These are phyloP conservation scores for Onychomys arenicola DNA, from an alignment of 2,797 vertebrate species.

Conservation along the genomic window DNA sequence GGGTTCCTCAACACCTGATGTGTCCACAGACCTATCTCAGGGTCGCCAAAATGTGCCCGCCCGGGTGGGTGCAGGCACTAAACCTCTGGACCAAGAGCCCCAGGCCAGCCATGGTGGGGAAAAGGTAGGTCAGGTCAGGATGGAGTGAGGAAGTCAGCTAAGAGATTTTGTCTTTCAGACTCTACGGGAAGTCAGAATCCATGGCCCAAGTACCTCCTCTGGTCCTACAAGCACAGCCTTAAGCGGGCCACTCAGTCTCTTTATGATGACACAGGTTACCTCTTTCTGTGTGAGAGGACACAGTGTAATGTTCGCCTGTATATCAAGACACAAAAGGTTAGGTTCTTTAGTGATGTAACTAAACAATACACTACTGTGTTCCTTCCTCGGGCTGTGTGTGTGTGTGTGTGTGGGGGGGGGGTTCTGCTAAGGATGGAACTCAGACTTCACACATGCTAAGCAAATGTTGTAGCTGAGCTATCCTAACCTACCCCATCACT, in stretches of 20 bases:
- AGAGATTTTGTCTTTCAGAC: conserved; percentile 41
- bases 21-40: neutral
- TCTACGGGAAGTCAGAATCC: neutral
- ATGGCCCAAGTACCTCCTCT: neutral
- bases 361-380: conserved; percentile 6
- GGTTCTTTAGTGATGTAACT: neutral
- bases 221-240: neutral
- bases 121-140: neutral
- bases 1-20: neutral
- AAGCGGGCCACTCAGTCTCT: neutral
- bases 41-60: neutral
- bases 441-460: neutral
- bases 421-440: neutral
- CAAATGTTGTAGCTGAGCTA: neutral
- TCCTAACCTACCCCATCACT: neutral
- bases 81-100: conserved; percentile 27
- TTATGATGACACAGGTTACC: neutral
- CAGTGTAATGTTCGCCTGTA: neutral
- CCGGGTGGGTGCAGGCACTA: neutral
- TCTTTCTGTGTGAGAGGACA: neutral
- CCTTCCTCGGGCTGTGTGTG: neutral
- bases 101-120: neutral
- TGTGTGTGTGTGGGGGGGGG: too few relatives aligned
- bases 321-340: conserved; percentile 33
- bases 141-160: neutral